These are phyloP conservation scores for Meteorus sp. DNA, from an alignment of 1,140 invertebrate genomes.

Conservation along the genomic window DNA sequence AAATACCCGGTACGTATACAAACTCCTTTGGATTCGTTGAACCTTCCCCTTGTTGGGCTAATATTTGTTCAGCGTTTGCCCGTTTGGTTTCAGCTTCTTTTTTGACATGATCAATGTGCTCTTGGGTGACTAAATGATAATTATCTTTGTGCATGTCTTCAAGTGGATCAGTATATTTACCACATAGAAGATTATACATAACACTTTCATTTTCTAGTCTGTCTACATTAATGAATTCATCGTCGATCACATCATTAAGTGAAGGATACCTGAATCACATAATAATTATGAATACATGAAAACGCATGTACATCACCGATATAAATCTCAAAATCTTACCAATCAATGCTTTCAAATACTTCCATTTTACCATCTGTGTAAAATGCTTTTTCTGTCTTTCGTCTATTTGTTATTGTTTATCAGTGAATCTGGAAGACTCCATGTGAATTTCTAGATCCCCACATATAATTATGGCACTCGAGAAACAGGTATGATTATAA, in stretches of 20 bases:
- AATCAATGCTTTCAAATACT: conserved; percentile 34
- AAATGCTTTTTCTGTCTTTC: too few species aligned
- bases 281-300: too few species aligned
- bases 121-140: conserved; percentile 13
- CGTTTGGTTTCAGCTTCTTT: background rate
- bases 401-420: too few species aligned
- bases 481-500: too few species aligned
- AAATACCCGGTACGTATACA: conserved; percentile 36
- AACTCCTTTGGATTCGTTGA: background rate
- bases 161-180: conserved; percentile 35
- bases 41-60: background rate
- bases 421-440: too few species aligned
- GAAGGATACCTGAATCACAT: conserved; percentile 32
- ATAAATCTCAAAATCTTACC: conserved; percentile 27
- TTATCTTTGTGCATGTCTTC: conserved; percentile 33
- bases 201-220: conserved; percentile 37
- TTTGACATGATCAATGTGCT: conserved; percentile 8
- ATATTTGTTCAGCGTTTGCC: background rate
- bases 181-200: conserved; percentile 36
- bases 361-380: too few species aligned
- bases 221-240: conserved; percentile 33
- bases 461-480: too few species aligned
- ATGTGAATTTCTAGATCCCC: too few species aligned
- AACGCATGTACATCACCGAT: too few species aligned
- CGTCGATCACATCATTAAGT: conserved; percentile 37